Evolutionary conservation across 2,113 vertebrate genomes (phyloP).

Genomic region (Octodon degus): DNA sequence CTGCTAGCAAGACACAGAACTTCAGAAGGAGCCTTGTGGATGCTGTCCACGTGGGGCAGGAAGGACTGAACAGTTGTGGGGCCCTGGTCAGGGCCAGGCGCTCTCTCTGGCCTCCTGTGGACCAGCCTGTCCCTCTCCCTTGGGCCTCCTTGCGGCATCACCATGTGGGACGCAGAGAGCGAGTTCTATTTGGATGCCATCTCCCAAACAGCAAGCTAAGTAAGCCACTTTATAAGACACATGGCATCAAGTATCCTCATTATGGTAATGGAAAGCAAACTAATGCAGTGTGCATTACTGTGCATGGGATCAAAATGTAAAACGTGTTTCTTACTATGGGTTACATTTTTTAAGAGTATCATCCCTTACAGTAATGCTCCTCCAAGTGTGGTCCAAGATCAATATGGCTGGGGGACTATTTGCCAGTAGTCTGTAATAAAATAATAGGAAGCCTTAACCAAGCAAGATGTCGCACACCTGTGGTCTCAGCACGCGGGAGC

Average conservation of each 20-base stretch:
- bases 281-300: neutral
- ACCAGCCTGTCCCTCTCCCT: neutral
- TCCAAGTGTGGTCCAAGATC: constrained; percentile 6
- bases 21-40: neutral
- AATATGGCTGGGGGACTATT: neutral
- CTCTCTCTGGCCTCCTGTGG: neutral
- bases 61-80: neutral
- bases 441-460: neutral
- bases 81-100: too few species aligned
- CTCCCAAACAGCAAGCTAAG: neutral
- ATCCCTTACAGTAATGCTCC: neutral
- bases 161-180: neutral
- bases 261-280: neutral
- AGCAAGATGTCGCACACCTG: neutral
- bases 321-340: neutral
- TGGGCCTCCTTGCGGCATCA: neutral
- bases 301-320: constrained; percentile 20
- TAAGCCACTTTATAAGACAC: neutral
- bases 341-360: constrained; percentile 14
- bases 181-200: neutral
- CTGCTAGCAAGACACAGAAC: neutral
- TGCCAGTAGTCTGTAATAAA: constrained; percentile 22
- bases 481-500: neutral
- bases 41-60: neutral
- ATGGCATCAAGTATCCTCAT: neutral